phyloP scores from a whole-genome alignment of 30 jellyfish, hydroid and myxozoan genomes.

The Phacellophora camtschatica region DNA sequence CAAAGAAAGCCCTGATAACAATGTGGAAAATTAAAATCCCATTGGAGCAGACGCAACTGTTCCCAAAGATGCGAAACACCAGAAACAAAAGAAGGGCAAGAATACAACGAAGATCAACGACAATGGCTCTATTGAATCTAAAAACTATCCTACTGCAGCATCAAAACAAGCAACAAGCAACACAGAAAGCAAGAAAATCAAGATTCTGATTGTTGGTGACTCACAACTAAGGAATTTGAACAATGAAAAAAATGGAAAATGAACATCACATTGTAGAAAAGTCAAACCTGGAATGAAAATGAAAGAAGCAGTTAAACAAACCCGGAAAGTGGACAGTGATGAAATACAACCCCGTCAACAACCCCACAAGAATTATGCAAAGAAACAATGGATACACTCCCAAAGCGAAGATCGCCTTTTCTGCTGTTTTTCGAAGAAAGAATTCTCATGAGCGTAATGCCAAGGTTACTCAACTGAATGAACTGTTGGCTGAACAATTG shows the following conservation, averaged over 20 bases:
- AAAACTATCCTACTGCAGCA: too few relatives aligned
- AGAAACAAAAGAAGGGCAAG: neutral
- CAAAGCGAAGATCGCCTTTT: constrained; percentile 4
- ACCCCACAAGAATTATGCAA: constrained; percentile 10
- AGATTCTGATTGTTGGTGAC: constrained; percentile 31
- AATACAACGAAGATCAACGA: too few relatives aligned
- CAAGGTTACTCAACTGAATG: constrained; percentile 17
- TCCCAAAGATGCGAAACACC: neutral
- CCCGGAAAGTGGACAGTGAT: constrained; percentile 23
- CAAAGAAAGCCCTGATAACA: too few relatives aligned
- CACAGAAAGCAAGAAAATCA: neutral
- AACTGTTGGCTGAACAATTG: neutral
- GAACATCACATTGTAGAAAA: constrained; percentile 1
- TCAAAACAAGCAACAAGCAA: too few relatives aligned
- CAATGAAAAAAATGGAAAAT: neutral
- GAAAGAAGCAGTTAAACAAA: constrained; percentile 6
- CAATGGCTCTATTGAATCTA: too few relatives aligned
- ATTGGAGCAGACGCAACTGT: too few relatives aligned
- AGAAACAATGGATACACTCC: neutral
- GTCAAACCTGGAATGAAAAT: constrained; percentile 36
- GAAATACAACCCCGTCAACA: neutral
- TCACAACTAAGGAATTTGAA: constrained; percentile 12
- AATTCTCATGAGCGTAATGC: constrained; percentile 23
- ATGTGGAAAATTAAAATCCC: too few relatives aligned
- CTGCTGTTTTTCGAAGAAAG: constrained; percentile 23